Percentiles rank a stretch among this genome's conserved stretches.
Evolutionary conservation across 2,113 vertebrate species (phyloP).

Genomic region (Morone chrysops): DNA sequence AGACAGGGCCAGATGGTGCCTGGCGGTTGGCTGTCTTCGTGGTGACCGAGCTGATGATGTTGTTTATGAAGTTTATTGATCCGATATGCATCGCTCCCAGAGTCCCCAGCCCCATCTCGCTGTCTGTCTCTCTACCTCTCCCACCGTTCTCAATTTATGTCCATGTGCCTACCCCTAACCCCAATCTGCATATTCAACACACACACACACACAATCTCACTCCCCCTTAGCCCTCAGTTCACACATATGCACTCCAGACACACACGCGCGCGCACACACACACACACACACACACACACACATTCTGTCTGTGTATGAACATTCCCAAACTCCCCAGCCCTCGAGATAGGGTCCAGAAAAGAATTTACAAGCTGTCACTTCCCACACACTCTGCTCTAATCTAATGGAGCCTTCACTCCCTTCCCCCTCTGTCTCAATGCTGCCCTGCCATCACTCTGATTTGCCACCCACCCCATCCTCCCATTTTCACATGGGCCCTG

Average conservation of each 20-base stretch:
- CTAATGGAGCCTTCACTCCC: conserved; percentile 50
- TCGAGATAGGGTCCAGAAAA: conserved; percentile 57
- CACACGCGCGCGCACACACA: background rate
- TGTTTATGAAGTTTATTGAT: conserved; percentile 82
- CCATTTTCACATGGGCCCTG: conserved; percentile 30
- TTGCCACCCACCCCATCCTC: background rate
- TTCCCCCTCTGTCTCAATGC: conserved; percentile 26
- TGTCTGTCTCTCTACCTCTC: conserved; percentile 56
- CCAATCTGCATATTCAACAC: conserved; percentile 39
- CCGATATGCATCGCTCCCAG: conserved; percentile 72
- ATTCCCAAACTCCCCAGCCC: conserved; percentile 55
- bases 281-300: conserved; percentile 1
- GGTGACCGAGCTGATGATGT: conserved; percentile 79
- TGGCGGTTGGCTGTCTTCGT: conserved; percentile 76
- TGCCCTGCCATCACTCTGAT: conserved; percentile 49
- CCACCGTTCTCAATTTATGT: conserved; percentile 57
- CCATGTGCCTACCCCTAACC: conserved; percentile 24
- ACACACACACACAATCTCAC: background rate
- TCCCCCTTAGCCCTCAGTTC: background rate
- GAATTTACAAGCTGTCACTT: conserved; percentile 70
- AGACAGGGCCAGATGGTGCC: conserved; percentile 78
- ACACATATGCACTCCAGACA: too few relatives aligned
- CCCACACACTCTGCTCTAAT: conserved; percentile 54
- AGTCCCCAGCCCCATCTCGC: conserved; percentile 61
- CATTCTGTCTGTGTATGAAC: conserved; percentile 17